Base-by-base conservation (phyloP, 2,797 vertebrate genomes). In the Syncerus caffer region DNA sequence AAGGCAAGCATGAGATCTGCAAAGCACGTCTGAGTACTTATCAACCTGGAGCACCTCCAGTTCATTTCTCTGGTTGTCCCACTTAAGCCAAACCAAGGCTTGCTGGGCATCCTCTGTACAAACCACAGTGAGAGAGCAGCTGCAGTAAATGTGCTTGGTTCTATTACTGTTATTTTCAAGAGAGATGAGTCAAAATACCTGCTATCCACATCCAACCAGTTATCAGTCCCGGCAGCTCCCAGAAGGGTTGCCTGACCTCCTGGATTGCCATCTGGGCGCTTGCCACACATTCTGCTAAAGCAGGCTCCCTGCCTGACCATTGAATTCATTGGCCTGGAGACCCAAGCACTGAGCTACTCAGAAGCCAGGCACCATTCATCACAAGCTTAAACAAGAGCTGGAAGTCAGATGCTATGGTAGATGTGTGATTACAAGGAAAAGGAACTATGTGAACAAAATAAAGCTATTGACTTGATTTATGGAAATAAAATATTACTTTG, bases 91-190 rank as follows among this genome's bases (percentile, higher is more conserved):
- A 85, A 53, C 4, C 64, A 85, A 80, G 42, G 10, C n/a, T 93
- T 93, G 4, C 23, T 51, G 34, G 25, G 27, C 29, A 38, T 85
- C n/a, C 23, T 64, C 31, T 27, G 4, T 4, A 57, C 23, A 88
- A 67, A 85, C 45, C 9, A 67, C 12, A 88, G 47, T 38, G 21
- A 90, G n/a, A 78, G 15, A 31, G 19, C 67, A 84, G 85, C 31
- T 31, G 47, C 71, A 88, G n/a, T 45, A 96, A 95, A 85, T 85
- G 58, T 12, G 15, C 97, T 88, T 57, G 88, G 50, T 96, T 96
- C 51, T 97, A 95, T 97, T 67, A 92, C 95, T 95, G 93, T 96
- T 90, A 97, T 97, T 97, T 97, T 96, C 89, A 95, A 91, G 87
- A 96, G 3, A 76, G 57, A 97, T 76, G 60, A 96, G 95, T 86